Base-by-base conservation (phyloP, 1,140 invertebrate genomes). In the Bombus pascuorum region DNA sequence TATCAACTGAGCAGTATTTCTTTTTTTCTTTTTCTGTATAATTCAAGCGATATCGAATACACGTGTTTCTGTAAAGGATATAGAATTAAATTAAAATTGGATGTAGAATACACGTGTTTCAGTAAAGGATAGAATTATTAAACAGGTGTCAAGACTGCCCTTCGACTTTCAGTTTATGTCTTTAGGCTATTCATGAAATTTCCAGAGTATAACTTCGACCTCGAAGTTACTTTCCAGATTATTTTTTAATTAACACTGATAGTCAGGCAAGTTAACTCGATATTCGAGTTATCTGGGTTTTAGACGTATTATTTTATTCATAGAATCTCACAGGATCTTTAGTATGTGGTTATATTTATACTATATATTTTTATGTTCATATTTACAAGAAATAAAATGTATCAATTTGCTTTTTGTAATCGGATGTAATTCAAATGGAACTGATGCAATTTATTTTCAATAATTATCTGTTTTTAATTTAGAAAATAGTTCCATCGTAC, bases 91-190 rank as follows among this genome's bases (percentile, higher is more conserved):
- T 85, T 81, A 80, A 87, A 25, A 47, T 47, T 28, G 57, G 6
- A 5, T 2, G 34, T 18, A 18, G 39, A 12, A 39, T 25, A 10
- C 37, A 71, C 9, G 34, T 4, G 10, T 13, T 15, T 13, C 25
- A 8, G 12, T 25, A 5, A 28, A 37, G n/a, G 37, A 71, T 42
- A 1, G 12, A 71, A 85, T 85, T 79, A 87, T 86, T 81, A 80
- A 87, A 25, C 72, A 15, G 59, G n/a, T 18, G 77, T 65, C 75
- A 85, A n/a, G 32, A 13, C n/a, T 18, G 53, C 6, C 86, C 71
- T 85, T 85, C 75, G 75, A 85, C 59, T 87, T 80, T 87, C 32
- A 53, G 83, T 70, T 72, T 65, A 53, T 53, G 47, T 8, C 47
- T 68, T 42, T 42, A 57, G 53, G 28, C 3, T 34, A 28, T 72